Evolutionary conservation across 2,888 invertebrate genomes (phyloP).

Genomic region (Chymomyza fuscimana): DNA sequence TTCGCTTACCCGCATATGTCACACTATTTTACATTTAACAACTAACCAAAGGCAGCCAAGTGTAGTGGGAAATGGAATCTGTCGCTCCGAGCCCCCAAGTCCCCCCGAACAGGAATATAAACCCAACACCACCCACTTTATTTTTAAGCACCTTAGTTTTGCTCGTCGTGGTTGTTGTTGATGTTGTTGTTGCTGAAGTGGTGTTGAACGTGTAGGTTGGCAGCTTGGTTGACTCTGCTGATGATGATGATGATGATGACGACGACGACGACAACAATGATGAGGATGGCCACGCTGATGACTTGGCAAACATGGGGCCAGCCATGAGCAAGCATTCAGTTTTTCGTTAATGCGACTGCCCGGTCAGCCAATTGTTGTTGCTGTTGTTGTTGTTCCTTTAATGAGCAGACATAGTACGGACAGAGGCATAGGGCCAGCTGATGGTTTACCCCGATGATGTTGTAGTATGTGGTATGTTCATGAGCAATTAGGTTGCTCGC

Average conservation of each 20-base stretch:
- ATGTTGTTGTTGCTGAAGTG: not conserved
- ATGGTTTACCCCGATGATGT: not conserved
- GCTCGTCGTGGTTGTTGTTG: not conserved
- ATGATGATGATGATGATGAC: not conserved
- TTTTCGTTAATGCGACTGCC: not conserved
- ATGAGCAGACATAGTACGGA: constrained; percentile 27
- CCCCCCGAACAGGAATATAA: not conserved
- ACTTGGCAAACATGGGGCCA: constrained; percentile 3
- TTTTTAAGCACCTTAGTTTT: constrained; percentile 13
- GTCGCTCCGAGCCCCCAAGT: constrained; percentile 1
- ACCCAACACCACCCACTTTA: constrained; percentile 8
- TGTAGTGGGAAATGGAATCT: not conserved
- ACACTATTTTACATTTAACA: constrained; percentile 58
- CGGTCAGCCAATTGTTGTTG: not conserved
- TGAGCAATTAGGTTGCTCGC: not conserved
- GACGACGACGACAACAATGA: not conserved
- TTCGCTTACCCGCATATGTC: constrained; percentile 67
- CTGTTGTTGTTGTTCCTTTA: constrained; percentile 6
- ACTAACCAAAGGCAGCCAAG: constrained; percentile 25
- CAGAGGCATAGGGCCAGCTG: not conserved
- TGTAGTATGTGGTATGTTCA: not conserved
- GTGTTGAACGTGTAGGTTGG: constrained; percentile 26
- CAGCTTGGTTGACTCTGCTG: constrained; percentile 37
- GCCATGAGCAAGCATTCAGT: not conserved
- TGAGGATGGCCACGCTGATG: constrained; percentile 1